A percentile compares a stretch with the other conserved stretches of the same genome.
These are phyloP conservation scores for Apotomis capreana DNA, from an alignment of 2,888 invertebrate species.

Conservation along the genomic window DNA sequence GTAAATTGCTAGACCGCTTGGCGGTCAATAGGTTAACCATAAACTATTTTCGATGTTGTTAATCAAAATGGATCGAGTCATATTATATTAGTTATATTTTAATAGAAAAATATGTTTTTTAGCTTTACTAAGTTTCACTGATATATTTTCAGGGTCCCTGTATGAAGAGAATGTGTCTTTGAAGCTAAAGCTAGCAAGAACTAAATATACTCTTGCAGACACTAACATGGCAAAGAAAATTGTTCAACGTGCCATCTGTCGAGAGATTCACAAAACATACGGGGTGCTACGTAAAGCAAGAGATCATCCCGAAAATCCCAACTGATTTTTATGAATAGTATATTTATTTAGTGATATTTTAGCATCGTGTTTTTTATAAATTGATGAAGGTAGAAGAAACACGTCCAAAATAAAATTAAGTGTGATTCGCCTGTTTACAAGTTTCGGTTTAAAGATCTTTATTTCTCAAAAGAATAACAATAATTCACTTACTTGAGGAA, in stretches of 20 bases:
- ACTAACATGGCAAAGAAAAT: conserved; percentile 92
- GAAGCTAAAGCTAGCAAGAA: conserved; percentile 87
- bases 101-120: no score
- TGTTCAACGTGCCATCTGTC: conserved; percentile 92
- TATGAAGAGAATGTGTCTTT: conserved; percentile 87
- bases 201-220: conserved; percentile 89
- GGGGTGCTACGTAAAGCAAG: conserved; percentile 89
- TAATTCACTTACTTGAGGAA: no score
- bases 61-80: no score
- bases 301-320: conserved; percentile 86
- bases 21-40: no score
- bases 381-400: background rate
- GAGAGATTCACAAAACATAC: conserved; percentile 91
- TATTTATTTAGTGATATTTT: conserved; percentile 15
- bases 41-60: no score
- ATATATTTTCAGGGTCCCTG: conserved; percentile 65
- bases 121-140: background rate
- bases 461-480: no score
- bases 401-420: conserved; percentile 4
- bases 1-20: no score
- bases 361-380: background rate
- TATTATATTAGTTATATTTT: no score
- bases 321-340: conserved; percentile 40
- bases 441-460: no score
- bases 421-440: conserved; percentile 5